phyloP scores from a whole-genome alignment of 2,113 vertebrate species.

The Leptobrachium leishanense region DNA sequence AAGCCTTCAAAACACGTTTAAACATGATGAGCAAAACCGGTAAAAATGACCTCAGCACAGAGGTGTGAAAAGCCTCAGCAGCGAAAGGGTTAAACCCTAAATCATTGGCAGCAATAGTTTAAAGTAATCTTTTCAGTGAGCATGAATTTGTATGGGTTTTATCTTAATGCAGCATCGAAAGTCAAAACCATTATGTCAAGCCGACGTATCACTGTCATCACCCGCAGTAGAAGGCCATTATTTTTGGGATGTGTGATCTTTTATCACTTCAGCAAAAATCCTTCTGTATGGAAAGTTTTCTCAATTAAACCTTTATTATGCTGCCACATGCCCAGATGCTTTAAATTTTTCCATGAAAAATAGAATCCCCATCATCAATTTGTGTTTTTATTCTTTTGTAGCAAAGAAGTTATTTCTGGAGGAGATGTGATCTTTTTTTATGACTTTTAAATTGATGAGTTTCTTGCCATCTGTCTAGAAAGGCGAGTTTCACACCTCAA shows the following conservation, averaged over 20 bases:
- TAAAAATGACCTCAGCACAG: no score
- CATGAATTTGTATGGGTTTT: no score
- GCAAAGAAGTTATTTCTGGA: constrained; percentile 17
- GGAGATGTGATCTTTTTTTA: background rate
- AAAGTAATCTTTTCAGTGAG: no score
- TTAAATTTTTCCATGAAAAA: background rate
- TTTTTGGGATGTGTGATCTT: background rate
- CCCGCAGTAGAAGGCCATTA: no score
- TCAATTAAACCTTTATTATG: constrained; percentile 1
- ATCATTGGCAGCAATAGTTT: no score
- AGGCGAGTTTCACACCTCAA: constrained; percentile 24
- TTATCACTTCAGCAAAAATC: background rate
- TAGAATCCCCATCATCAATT: background rate
- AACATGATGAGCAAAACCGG: no score
- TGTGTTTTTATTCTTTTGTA: background rate
- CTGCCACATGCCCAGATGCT: constrained; percentile 13
- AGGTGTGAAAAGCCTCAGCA: no score
- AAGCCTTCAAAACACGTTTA: no score
- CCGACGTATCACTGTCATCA: no score
- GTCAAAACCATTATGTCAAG: no score
- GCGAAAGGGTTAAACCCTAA: no score
- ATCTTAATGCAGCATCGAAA: no score
- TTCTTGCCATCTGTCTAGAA: constrained; percentile 35
- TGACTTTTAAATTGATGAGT: constrained; percentile 21
- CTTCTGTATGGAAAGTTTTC: background rate